Evolutionary conservation across 2,113 vertebrate genomes (phyloP).

Genomic region (Melanocharis versteri): DNA sequence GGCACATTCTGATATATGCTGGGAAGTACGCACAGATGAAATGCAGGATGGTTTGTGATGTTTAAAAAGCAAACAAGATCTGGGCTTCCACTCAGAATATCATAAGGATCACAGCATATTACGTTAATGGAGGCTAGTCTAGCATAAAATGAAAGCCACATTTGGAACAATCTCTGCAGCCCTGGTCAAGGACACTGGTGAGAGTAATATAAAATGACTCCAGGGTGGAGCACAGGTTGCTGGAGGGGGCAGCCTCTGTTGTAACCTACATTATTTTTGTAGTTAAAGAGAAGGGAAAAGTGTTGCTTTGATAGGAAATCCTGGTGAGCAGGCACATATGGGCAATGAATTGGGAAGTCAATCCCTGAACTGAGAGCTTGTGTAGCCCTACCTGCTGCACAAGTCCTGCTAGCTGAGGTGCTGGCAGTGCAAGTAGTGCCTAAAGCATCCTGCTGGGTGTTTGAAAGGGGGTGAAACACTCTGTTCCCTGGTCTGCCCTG

Average conservation of each 20-base stretch:
- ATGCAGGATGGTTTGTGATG: background rate
- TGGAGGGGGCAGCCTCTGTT: background rate
- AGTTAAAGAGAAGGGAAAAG: background rate
- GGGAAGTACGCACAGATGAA: background rate
- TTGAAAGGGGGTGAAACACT: background rate
- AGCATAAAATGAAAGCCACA: slow-evolving; percentile 13
- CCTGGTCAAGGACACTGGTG: background rate
- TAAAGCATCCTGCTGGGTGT: background rate
- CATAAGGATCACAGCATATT: background rate
- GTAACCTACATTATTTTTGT: background rate
- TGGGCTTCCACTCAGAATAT: background rate
- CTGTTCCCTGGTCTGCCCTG: background rate
- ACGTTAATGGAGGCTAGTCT: slow-evolving; percentile 5
- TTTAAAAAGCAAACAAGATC: slow-evolving; percentile 17
- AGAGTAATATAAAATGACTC: slow-evolving; percentile 21
- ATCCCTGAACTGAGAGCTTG: background rate
- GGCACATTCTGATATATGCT: background rate
- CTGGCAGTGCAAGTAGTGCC: background rate
- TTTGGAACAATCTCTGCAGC: slow-evolving; percentile 17
- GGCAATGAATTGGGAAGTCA: background rate
- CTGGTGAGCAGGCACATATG: background rate
- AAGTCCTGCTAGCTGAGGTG: background rate
- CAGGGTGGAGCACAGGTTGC: background rate
- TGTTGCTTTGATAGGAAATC: background rate
- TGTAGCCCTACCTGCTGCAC: background rate